Percentiles rank a stretch among this genome's conserved stretches.
phyloP scores from a whole-genome alignment of 2,888 invertebrate species.

The Drosophila flavopinicola region DNA sequence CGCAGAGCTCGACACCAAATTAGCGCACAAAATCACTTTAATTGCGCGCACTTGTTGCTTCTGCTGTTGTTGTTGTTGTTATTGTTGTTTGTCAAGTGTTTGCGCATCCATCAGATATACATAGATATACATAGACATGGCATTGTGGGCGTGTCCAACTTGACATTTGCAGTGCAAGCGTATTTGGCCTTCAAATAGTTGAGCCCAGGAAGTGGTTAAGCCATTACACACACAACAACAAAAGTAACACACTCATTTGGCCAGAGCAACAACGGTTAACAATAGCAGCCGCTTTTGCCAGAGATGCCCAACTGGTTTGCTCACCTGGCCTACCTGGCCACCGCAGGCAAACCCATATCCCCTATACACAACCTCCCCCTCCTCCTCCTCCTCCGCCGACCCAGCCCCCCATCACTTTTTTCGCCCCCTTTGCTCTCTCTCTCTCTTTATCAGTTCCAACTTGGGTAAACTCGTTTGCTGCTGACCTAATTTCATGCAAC shows the following conservation, averaged over 20 bases:
- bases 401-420: not conserved
- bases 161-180: slow-evolving; percentile 39
- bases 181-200: slow-evolving; percentile 37
- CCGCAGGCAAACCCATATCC: slow-evolving; percentile 15
- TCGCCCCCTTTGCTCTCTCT: not conserved
- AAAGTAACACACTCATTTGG: slow-evolving; percentile 21
- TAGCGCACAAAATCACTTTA: slow-evolving; percentile 73
- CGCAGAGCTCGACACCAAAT: slow-evolving; percentile 55
- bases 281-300: slow-evolving; percentile 19
- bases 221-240: slow-evolving; percentile 30
- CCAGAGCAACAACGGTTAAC: slow-evolving; percentile 14
- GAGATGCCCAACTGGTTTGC: slow-evolving; percentile 67
- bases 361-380: slow-evolving; percentile 2
- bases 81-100: slow-evolving; percentile 8
- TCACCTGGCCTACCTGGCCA: slow-evolving; percentile 28
- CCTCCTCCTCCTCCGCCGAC: too few species aligned
- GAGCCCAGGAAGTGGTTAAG: slow-evolving; percentile 42
- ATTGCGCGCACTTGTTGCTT: slow-evolving; percentile 49
- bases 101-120: slow-evolving; percentile 25
- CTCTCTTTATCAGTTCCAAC: not conserved
- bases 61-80: not conserved
- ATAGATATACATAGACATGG: not conserved
- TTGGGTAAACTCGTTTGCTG: slow-evolving; percentile 67
- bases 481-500: slow-evolving; percentile 72
- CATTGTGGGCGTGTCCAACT: slow-evolving; percentile 42